A percentile compares a stretch with the other conserved stretches of the same genome.
phyloP scores from a whole-genome alignment of 1,140 invertebrate genomes.

The Vanessa tameamea region DNA sequence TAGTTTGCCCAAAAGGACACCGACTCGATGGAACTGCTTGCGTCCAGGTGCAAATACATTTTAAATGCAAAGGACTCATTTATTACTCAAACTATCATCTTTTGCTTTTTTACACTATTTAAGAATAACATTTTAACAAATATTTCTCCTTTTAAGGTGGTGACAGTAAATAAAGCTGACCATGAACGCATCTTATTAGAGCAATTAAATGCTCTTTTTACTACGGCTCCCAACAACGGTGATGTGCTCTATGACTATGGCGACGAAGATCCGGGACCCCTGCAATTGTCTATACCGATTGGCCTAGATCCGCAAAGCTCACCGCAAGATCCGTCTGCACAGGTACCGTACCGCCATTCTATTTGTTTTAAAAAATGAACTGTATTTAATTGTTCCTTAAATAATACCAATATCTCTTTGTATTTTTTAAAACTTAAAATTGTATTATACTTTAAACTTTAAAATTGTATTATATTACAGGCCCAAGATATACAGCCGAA shows the following conservation, averaged over 20 bases:
- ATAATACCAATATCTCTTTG: too few relatives aligned
- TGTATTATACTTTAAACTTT: not conserved
- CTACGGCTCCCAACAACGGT: constrained; percentile 56
- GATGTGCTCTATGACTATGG: constrained; percentile 70
- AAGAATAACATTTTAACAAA: not conserved
- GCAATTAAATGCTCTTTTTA: constrained; percentile 66
- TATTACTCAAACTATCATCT: too few relatives aligned
- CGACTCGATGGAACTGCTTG: constrained; percentile 68
- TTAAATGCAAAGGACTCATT: not conserved
- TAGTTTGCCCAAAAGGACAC: constrained; percentile 70
- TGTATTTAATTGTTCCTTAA: too few relatives aligned
- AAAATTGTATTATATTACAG: constrained; percentile 51
- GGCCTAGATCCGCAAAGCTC: constrained; percentile 61
- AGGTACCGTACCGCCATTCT: constrained; percentile 44
- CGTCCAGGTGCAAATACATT: constrained; percentile 54
- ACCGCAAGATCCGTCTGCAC: constrained; percentile 61
- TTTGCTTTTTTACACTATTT: too few relatives aligned
- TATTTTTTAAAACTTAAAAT: not conserved
- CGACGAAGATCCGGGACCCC: constrained; percentile 66
- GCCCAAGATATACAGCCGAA: constrained; percentile 56
- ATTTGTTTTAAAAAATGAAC: not conserved
- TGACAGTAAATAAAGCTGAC: constrained; percentile 68
- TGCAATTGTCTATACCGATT: constrained; percentile 70
- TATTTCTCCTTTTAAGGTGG: constrained; percentile 50
- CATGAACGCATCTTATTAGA: constrained; percentile 69